phyloP scores from a whole-genome alignment of 2,888 invertebrate species.

The Dryadula phaetusa region DNA sequence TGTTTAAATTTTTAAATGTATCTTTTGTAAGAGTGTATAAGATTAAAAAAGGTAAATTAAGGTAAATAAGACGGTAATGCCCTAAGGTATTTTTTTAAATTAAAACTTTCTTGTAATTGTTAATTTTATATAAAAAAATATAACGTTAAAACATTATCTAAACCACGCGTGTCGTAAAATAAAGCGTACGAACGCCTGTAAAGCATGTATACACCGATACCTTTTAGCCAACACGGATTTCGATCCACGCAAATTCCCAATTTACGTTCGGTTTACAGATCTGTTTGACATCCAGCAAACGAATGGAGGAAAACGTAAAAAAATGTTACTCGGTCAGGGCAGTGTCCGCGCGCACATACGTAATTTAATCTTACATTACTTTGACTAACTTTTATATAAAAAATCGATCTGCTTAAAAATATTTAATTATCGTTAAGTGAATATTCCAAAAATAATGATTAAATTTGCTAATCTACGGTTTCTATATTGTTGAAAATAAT shows the following conservation, averaged over 20 bases:
- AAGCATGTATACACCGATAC: constrained; percentile 41
- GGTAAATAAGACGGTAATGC: no score
- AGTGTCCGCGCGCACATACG: constrained; percentile 59
- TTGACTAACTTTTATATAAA: constrained; percentile 66
- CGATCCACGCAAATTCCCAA: constrained; percentile 64
- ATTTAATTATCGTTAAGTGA: constrained; percentile 25
- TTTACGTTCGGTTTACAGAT: constrained; percentile 73
- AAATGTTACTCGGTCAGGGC: constrained; percentile 55
- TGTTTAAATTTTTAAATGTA: neutral
- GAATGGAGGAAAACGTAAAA: constrained; percentile 62
- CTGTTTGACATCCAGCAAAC: constrained; percentile 74
- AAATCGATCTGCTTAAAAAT: constrained; percentile 42
- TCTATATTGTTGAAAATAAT: neutral
- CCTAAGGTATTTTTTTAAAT: neutral
- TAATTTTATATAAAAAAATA: neutral
- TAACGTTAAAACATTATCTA: constrained; percentile 23
- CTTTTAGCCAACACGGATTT: constrained; percentile 57
- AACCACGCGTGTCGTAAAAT: constrained; percentile 33
- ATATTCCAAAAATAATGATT: neutral
- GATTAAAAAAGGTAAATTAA: no score
- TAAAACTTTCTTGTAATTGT: neutral
- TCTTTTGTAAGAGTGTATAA: neutral
- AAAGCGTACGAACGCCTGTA: constrained; percentile 33
- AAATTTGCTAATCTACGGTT: neutral
- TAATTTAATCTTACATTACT: constrained; percentile 76